phyloP scores from a whole-genome alignment of 2,797 vertebrate genomes.

The Scyliorhinus canicula region DNA sequence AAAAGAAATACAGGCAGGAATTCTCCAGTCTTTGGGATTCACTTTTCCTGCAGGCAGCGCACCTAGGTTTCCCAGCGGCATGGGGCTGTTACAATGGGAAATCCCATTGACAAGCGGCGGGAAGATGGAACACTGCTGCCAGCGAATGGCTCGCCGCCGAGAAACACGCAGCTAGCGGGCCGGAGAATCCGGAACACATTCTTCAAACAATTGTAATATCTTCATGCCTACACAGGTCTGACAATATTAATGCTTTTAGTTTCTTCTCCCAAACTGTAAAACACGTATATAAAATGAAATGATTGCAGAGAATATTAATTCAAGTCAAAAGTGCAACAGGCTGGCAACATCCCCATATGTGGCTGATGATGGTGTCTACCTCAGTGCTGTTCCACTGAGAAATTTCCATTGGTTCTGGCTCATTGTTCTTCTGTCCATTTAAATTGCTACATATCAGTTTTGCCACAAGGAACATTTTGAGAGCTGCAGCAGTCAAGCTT shows the following conservation, averaged over 20 bases:
- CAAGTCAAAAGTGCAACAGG: background rate
- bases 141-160: too few relatives aligned
- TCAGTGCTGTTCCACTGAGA: constrained; percentile 36
- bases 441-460: constrained; percentile 40
- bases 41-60: too few relatives aligned
- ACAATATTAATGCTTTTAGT: background rate
- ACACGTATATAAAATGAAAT: background rate
- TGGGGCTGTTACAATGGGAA: too few relatives aligned
- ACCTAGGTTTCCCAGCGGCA: too few relatives aligned
- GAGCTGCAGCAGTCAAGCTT: constrained; percentile 35
- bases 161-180: too few relatives aligned
- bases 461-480: constrained; percentile 32
- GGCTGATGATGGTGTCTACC: background rate
- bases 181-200: too few relatives aligned
- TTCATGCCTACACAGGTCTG: too few relatives aligned
- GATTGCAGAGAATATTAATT: background rate
- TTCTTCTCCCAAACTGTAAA: background rate
- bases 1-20: too few relatives aligned
- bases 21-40: too few relatives aligned
- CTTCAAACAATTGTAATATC: too few relatives aligned
- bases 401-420: constrained; percentile 39
- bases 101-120: too few relatives aligned
- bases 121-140: too few relatives aligned
- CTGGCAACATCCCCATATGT: background rate
- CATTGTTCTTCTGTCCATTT: constrained; percentile 42